Conservation (phyloP, 2,888 invertebrate species). For the Nephrotoma appendiculata region DNA sequence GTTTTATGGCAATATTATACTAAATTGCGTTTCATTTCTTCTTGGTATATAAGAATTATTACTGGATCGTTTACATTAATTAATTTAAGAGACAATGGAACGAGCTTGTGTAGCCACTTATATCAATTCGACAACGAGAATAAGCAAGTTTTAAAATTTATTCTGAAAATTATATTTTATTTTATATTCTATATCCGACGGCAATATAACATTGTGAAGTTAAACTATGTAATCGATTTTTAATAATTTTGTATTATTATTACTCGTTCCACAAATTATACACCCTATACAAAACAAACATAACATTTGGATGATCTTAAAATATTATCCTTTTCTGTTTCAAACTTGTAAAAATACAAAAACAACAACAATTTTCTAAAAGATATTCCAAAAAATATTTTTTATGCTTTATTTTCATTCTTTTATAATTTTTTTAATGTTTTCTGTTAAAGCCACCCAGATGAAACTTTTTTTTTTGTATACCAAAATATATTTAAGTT, state of each 20-base stretch:
- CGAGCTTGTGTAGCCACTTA: background rate
- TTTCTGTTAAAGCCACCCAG: background rate
- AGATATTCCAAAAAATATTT: background rate
- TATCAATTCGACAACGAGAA: background rate
- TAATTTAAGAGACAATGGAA: background rate
- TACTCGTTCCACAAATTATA: background rate
- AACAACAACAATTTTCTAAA: background rate
- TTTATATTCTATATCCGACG: background rate
- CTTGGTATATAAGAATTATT: background rate
- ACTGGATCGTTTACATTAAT: background rate
- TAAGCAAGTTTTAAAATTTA: background rate
- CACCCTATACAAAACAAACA: background rate
- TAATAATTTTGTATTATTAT: background rate
- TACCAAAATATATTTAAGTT: background rate
- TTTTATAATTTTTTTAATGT: background rate
- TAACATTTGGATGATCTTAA: background rate
- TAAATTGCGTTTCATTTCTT: background rate
- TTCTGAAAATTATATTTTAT: background rate
- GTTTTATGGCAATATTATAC: background rate
- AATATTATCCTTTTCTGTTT: background rate
- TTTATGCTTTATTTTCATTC: background rate
- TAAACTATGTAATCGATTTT: background rate
- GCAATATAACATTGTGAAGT: background rate
- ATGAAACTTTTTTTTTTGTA: background rate
- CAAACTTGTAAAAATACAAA: background rate